A percentile compares a stretch with the other conserved stretches of the same genome.
Evolutionary conservation across 2,888 invertebrate genomes (phyloP).

Genomic region (Allophyes oxyacanthae): DNA sequence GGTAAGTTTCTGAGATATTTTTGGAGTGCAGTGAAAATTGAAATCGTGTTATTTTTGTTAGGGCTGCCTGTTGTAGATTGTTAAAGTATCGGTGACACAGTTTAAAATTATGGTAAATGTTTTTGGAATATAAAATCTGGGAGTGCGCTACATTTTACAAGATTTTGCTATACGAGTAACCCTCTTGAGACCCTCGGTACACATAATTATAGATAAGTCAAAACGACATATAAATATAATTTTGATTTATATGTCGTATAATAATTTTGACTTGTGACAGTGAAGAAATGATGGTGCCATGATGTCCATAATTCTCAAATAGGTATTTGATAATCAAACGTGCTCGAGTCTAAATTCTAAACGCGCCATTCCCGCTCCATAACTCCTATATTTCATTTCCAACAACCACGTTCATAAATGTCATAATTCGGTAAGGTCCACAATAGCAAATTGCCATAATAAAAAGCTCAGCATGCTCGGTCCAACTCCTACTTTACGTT

Average conservation of each 20-base stretch:
- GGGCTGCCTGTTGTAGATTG: conserved; percentile 7
- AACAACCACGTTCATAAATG: conserved; percentile 1
- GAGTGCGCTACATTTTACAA: no score
- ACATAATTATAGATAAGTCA: no score
- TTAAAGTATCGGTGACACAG: conserved; percentile 16
- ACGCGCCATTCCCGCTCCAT: not conserved
- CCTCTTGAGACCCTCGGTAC: no score
- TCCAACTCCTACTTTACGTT: conserved; percentile 31
- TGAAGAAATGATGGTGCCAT: no score
- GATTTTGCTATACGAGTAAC: no score
- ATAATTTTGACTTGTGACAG: no score
- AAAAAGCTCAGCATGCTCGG: conserved; percentile 25
- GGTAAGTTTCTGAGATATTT: conserved; percentile 21
- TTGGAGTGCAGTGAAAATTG: conserved; percentile 33
- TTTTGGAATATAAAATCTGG: no score
- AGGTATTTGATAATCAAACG: no score
- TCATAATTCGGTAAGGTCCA: conserved; percentile 21
- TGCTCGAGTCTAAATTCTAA: not conserved
- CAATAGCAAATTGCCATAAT: conserved; percentile 48
- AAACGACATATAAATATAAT: no score
- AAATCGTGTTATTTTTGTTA: conserved; percentile 12
- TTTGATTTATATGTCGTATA: no score
- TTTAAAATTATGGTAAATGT: not conserved
- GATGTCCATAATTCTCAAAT: no score
- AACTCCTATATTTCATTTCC: not conserved